Conservation (phyloP, 64 coral and sea anemone genomes). For the Acropora tenuis region DNA sequence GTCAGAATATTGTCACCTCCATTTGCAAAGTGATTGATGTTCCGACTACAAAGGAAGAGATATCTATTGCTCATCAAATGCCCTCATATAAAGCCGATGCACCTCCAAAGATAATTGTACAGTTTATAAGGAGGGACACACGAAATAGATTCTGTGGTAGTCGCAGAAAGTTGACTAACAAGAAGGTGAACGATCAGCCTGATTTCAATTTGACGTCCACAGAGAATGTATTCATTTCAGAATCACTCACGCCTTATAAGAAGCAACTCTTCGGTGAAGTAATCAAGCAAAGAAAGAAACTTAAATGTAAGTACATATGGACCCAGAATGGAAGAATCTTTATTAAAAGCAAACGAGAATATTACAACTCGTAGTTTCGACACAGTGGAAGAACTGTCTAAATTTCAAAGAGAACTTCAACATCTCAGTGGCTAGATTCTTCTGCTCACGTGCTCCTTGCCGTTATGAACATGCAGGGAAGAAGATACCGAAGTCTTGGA, state of each 20-base stretch:
- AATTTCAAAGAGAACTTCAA: conserved; percentile 6
- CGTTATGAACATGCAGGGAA: too few species aligned
- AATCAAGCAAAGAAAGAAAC: conserved; percentile 36
- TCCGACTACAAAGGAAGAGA: neutral
- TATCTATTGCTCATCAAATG: neutral
- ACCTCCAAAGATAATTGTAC: conserved; percentile 57
- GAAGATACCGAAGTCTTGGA: too few species aligned
- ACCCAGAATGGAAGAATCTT: conserved; percentile 57
- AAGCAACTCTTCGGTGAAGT: conserved; percentile 37
- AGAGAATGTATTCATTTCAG: neutral
- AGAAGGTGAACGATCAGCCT: conserved; percentile 22
- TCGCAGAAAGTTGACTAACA: conserved; percentile 24
- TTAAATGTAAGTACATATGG: conserved; percentile 65
- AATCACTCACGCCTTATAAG: too few species aligned
- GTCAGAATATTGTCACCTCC: too few species aligned
- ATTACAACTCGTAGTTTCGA: neutral
- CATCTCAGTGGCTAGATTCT: too few species aligned
- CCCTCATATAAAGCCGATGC: conserved; percentile 35
- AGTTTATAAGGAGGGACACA: conserved; percentile 49
- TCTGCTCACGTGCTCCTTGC: too few species aligned
- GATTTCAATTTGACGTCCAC: conserved; percentile 3
- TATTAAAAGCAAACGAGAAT: conserved; percentile 8
- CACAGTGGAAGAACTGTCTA: neutral
- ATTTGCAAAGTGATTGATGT: neutral
- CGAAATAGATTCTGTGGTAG: conserved; percentile 42